These are phyloP conservation scores for Drosophila repleta DNA, from an alignment of 1,140 invertebrate species.

Conservation along the genomic window DNA sequence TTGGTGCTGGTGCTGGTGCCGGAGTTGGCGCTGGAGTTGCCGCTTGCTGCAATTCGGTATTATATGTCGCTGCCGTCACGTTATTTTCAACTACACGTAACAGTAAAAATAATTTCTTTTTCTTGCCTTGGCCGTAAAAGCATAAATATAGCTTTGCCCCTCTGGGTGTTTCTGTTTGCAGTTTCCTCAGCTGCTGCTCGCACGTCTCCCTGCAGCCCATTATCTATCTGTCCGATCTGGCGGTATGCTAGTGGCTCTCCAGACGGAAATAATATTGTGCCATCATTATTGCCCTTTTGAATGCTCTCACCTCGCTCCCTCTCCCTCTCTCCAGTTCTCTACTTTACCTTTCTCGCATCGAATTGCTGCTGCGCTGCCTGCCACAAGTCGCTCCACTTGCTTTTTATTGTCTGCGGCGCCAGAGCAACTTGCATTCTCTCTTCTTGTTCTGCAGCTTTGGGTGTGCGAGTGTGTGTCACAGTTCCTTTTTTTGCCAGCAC, in stretches of 20 bases:
- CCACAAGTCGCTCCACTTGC: constrained; percentile 27
- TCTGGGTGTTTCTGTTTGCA: constrained; percentile 37
- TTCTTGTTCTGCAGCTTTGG: constrained; percentile 30
- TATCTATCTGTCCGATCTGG: background rate
- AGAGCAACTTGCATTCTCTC: constrained; percentile 25
- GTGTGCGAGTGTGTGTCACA: background rate
- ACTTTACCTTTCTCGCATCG: constrained; percentile 18
- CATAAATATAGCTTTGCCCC: constrained; percentile 52
- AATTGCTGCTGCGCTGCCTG: constrained; percentile 5
- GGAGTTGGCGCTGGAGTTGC: constrained; percentile 2
- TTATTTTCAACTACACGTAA: constrained; percentile 61
- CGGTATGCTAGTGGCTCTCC: constrained; percentile 52
- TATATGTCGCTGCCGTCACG: constrained; percentile 45
- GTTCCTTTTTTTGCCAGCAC: constrained; percentile 41
- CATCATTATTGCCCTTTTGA: constrained; percentile 62
- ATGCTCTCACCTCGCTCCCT: constrained; percentile 12
- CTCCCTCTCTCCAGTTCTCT: background rate
- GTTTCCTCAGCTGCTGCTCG: constrained; percentile 19
- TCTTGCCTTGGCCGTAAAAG: constrained; percentile 60
- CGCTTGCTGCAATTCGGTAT: background rate
- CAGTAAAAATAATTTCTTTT: constrained; percentile 64
- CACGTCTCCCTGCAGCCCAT: background rate
- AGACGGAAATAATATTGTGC: constrained; percentile 71
- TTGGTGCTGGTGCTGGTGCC: background rate
- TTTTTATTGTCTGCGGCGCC: constrained; percentile 10